Evolutionary conservation across 1,140 invertebrate genomes (phyloP), one percentile per base, ranked within the genome.

Genomic region (Aphaenogaster ashmeadi): DNA sequence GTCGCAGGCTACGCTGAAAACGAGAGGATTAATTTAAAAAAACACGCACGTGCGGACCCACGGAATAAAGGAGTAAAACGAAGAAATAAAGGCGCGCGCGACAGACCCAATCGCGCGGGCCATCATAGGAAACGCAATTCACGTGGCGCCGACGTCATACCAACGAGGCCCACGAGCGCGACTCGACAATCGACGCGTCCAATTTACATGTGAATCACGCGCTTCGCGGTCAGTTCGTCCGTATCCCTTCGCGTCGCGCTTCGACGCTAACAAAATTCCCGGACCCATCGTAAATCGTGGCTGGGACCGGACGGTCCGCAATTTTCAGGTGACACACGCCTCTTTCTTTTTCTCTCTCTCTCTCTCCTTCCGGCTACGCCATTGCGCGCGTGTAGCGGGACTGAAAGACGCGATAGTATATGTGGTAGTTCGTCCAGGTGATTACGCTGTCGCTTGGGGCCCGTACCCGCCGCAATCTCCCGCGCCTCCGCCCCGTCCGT

Each of bases 371-470:
- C 58, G 78, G 54, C 83, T 87, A 90, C 89, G 89, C 90, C 91
- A 90, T 67, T 92, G 91, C 60, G 36, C 18, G 54, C 62, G 15
- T 86, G 56, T 50, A n/a, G 58, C 62, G 44, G 27, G 36, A 60
- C 47, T 44, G 44, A 79, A 52, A 56, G 41, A 79, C 56, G 67
- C 88, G 66, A 21, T 84, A 74, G 88, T 90, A 91, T 89, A 87
- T 93, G 91, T 90, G 88, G 93, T 94, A 95, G 94, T 94, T 94
- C 90, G 93, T 94, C 91, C 94, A 91, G 93, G 92, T 95, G 94
- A 95, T 95, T 95, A 95, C 94, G 92, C 94, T 94, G 94, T 95
- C 94, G 94, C 94, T 93, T 90, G 88, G 86, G 93, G 94, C 92
- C 88, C 91, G 87, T 90, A 90, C 87, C 78, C 86, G 41, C 47